Evolutionary conservation across 1,140 invertebrate species (phyloP).

Genomic region (Drosophila ficusphila): DNA sequence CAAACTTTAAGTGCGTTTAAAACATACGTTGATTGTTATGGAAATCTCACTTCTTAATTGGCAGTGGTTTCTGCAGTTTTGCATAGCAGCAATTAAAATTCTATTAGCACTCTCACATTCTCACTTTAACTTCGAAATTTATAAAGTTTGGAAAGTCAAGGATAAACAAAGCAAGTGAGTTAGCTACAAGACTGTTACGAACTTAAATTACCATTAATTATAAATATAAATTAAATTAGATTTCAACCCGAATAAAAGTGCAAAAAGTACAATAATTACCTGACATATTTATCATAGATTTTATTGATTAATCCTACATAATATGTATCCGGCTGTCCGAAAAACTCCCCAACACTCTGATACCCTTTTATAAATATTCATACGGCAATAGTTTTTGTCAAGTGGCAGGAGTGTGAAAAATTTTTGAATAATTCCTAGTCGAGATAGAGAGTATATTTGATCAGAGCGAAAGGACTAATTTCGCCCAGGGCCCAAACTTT

Average conservation of each 20-base stretch:
- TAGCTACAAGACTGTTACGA: background rate
- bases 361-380: constrained; percentile 35
- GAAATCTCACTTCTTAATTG: constrained; percentile 15
- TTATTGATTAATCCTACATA: too few relatives aligned
- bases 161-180: constrained; percentile 4
- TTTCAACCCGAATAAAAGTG: too few relatives aligned
- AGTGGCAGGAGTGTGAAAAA: constrained; percentile 25
- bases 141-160: constrained; percentile 9
- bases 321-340: background rate
- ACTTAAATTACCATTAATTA: background rate
- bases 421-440: constrained; percentile 28
- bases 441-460: constrained; percentile 13
- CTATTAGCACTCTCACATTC: constrained; percentile 31
- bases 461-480: constrained; percentile 28
- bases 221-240: background rate
- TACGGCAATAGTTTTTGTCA: constrained; percentile 20
- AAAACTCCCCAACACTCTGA: background rate
- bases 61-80: constrained; percentile 21
- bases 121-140: constrained; percentile 5
- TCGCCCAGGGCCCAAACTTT: constrained; percentile 6
- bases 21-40: constrained; percentile 1
- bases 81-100: constrained; percentile 44
- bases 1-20: background rate
- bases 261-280: too few relatives aligned
- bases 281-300: too few relatives aligned